Evolutionary conservation across 2,797 vertebrate species (phyloP), one percentile per base, ranked within the genome.

Genomic region (Florisuga fusca): DNA sequence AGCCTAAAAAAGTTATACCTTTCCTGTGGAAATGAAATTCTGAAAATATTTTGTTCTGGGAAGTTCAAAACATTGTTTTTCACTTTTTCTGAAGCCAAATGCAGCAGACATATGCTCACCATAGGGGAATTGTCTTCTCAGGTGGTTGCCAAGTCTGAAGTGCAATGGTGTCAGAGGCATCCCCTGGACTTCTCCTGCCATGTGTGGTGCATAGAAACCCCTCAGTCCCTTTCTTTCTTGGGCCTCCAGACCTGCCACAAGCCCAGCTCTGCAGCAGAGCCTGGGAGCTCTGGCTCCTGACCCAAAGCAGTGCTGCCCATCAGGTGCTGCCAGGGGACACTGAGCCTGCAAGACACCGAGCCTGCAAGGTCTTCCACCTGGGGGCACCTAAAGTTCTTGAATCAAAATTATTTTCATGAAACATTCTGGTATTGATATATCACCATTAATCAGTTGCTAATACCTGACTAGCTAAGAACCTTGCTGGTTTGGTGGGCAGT

Each of bases 21-120:
- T 89, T 89, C 62, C 46, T 62, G 31, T 74, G 66, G 45, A 92
- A 92, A 74, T 45, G 9, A 83, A 87, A 83, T 80, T 85, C 76
- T 93, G 72, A 72, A 89, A 64, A n/a, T 87, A 45, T 61, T 83
- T 89, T 76, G 8, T 91, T 80, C 75, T 92, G 43, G 58, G 76
- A 89, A 80, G 26, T 12, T 83, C 54, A 72, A 77, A 74, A 50
- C 29, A 83, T 46, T 80, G 33, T 15, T 93, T 89, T 78, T 89
- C 6, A 12, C 36, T 64, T 67, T 63, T 80, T 85, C 54, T 68
- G 55, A 91, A 92, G 54, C 29, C 36, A 82, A 80, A 57, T 1
- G 2, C 18, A 34, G n/a, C 64, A 83, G 59, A 69, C 1, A 8
- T 27, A 3, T 3, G 15, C 46, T 78, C 9, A 16, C 10, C 0